Conservation (phyloP, 2,888 invertebrate species). For the Pandemis cinnamomeana region DNA sequence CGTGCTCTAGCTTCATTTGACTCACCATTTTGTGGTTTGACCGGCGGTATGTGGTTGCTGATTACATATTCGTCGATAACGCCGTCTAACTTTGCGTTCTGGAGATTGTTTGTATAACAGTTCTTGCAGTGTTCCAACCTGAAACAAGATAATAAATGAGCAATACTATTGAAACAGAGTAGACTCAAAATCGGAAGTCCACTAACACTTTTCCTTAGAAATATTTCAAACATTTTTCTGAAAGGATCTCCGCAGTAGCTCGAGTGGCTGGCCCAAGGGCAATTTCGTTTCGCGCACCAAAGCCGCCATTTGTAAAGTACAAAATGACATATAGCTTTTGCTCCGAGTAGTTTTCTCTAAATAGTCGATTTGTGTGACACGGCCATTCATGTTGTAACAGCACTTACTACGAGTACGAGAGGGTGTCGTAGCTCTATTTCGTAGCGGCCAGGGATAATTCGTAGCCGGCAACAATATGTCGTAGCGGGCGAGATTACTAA, state of each 20-base stretch:
- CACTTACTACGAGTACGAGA: constrained; percentile 11
- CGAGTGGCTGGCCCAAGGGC: constrained; percentile 20
- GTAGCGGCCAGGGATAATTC: constrained; percentile 11
- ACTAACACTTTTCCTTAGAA: not conserved
- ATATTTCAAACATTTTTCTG: constrained; percentile 10
- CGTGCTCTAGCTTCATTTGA: constrained; percentile 25
- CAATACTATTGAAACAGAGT: constrained; percentile 7
- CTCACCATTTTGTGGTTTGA: constrained; percentile 80
- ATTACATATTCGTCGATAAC: constrained; percentile 81
- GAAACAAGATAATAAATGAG: constrained; percentile 47
- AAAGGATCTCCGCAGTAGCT: constrained; percentile 15
- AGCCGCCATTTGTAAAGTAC: constrained; percentile 12
- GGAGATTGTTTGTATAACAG: constrained; percentile 93
- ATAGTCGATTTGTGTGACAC: constrained; percentile 23
- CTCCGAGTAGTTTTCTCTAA: constrained; percentile 21
- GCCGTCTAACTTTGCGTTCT: constrained; percentile 76
- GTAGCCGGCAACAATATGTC: constrained; percentile 16
- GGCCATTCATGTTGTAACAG: constrained; percentile 19
- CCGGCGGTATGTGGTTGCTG: constrained; percentile 77
- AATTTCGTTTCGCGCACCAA: constrained; percentile 28
- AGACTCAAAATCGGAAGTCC: not conserved
- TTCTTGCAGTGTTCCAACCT: constrained; percentile 88
- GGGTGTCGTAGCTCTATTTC: constrained; percentile 3
- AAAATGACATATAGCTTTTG: constrained; percentile 26
- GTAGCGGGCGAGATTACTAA: constrained; percentile 7